Conservation (phyloP, 2,113 vertebrate genomes). For the Oenanthe oenanthe region DNA sequence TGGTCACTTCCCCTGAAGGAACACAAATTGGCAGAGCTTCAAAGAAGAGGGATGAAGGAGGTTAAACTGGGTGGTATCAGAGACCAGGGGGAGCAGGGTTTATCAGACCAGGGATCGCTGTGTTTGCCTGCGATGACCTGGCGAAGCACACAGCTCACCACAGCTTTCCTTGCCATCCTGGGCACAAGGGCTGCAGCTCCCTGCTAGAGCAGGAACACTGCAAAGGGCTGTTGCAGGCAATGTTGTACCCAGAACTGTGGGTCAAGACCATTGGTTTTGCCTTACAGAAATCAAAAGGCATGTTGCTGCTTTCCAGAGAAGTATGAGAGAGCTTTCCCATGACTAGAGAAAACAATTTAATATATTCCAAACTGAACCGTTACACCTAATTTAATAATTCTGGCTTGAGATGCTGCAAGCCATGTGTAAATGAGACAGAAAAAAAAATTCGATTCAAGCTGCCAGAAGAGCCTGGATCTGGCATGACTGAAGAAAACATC, state of each 20-base stretch:
- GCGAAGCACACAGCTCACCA: accelerated
- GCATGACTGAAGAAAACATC: not conserved
- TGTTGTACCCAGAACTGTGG: not conserved
- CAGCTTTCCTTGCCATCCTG: not conserved
- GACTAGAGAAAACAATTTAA: not conserved
- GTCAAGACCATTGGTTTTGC: not conserved
- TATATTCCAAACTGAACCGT: not conserved
- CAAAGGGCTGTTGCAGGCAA: not conserved
- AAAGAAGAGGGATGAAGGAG: not conserved
- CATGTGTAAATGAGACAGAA: not conserved
- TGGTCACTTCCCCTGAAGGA: not conserved
- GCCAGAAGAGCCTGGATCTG: not conserved
- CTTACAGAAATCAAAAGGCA: not conserved
- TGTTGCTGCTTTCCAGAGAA: not conserved
- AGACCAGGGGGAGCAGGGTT: not conserved
- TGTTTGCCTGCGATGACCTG: not conserved
- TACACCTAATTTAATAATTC: not conserved
- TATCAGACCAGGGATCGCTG: not conserved
- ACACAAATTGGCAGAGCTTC: not conserved
- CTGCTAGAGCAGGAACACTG: not conserved
- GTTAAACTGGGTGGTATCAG: not conserved
- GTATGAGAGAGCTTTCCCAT: not conserved
- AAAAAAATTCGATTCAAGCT: not conserved
- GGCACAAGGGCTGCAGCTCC: not conserved
- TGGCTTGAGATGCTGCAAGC: not conserved